phyloP scores from a whole-genome alignment of 2,888 invertebrate genomes.

The Brenthis hecate region DNA sequence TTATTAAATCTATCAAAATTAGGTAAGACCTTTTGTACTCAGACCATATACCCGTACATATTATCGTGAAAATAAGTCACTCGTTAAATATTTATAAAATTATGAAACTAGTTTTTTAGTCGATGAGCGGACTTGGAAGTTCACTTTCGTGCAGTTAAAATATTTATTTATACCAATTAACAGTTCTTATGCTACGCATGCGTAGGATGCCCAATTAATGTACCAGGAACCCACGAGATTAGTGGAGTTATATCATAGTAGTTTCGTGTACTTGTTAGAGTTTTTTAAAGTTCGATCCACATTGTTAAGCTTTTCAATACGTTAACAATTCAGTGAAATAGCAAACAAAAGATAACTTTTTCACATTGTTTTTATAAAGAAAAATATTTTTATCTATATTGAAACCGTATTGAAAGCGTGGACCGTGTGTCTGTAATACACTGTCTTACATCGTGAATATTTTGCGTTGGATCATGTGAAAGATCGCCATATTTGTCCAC shows the following conservation, averaged over 20 bases:
- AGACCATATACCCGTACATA: too few relatives aligned
- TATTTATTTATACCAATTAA: neutral
- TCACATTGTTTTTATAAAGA: too few relatives aligned
- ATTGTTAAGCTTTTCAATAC: constrained; percentile 1
- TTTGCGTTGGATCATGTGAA: constrained; percentile 76
- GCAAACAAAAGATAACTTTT: too few relatives aligned
- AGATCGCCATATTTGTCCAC: constrained; percentile 81
- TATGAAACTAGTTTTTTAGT: neutral
- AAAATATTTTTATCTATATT: neutral
- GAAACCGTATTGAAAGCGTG: constrained; percentile 2
- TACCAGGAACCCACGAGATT: constrained; percentile 50
- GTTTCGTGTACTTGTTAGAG: constrained; percentile 29
- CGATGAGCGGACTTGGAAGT: too few relatives aligned
- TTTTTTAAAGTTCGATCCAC: constrained; percentile 4
- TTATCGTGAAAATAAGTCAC: too few relatives aligned
- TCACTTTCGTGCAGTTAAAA: neutral
- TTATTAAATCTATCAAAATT: too few relatives aligned
- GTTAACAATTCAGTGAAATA: neutral
- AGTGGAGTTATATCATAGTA: constrained; percentile 39
- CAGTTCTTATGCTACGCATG: constrained; percentile 28
- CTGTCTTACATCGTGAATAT: constrained; percentile 82
- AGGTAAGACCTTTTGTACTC: too few relatives aligned
- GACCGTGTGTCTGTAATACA: neutral
- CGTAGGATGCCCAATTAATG: constrained; percentile 27
- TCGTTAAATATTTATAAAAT: neutral